Evolutionary conservation across 2,113 vertebrate species (phyloP).

Genomic region (Tetrao urogallus): DNA sequence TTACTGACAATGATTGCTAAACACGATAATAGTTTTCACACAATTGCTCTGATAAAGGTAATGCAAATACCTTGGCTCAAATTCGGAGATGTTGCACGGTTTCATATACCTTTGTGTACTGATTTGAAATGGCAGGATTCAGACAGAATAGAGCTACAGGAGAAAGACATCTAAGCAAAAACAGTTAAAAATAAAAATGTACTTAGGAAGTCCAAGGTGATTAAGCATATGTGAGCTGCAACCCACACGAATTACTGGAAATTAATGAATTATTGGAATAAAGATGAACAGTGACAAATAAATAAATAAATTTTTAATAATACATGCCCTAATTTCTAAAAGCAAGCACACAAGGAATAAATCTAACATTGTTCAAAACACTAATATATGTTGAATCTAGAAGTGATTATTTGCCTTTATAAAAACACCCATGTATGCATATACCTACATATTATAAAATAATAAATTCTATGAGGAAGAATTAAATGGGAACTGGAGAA

Average conservation of each 20-base stretch:
- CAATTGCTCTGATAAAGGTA: not conserved
- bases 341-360: not conserved
- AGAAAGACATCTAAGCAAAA: not conserved
- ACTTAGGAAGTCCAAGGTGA: not conserved
- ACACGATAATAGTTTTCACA: not conserved
- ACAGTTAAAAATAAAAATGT: not conserved
- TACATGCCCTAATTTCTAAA: not conserved
- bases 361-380: not conserved
- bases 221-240: not conserved
- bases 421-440: not conserved
- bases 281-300: not conserved
- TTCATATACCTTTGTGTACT: not conserved
- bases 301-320: not conserved
- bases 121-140: not conserved
- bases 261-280: not conserved
- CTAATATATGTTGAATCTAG: not conserved
- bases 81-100: not conserved
- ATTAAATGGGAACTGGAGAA: not conserved
- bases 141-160: not conserved
- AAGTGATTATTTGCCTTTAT: not conserved
- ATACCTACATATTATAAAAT: not conserved
- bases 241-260: not conserved
- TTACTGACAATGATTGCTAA: not conserved
- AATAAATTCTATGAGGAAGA: slow-evolving; percentile 9
- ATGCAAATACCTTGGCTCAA: not conserved